Base-by-base conservation (phyloP, 2,888 invertebrate genomes). In the Aphidius colemani region DNA sequence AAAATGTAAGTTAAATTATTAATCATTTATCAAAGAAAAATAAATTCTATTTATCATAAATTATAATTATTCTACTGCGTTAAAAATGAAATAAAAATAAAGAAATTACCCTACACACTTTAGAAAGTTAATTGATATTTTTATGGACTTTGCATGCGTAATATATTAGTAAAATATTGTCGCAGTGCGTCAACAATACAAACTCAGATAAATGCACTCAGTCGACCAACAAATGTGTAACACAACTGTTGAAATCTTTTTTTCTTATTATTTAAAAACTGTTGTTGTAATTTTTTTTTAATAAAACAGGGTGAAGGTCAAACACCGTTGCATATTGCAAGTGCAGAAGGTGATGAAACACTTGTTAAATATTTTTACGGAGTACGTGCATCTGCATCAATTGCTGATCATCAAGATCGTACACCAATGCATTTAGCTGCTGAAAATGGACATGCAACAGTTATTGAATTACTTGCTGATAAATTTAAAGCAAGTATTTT, bases 371-470 rank as follows among this genome's bases (percentile, higher is more conserved):
- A 96, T 83, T 94, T 99, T 82, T 96, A 96, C 81, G 92, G 94
- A 57, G 93, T 95, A 62, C 89, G 96, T 73, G 98, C 98, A 10
- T 95, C 96, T 72, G 96, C 98, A 6, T 93, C 95, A 72, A 91
- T 98, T 73, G 89, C 93, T 63, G 98, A 99, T 83, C 94, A 95
- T 82, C 95, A 96, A 86, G 98, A 99, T 84, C 90, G 98, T 55
- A 97, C 97, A 2, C 96, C 98, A 0, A 93, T 98, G 88, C 98
- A 98, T 83, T 85, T 98, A 76, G 99, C 99, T 10, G 98, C 98
- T 0, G 98, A 98, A 84, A 92, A 95, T 76, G 99, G 99, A 0
- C 96, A 98, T 81, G 98, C 98, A 2, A 89, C 90, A 61, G 91
- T 98, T 75, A 98, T 99, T 66, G 98, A 99, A 82, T 87, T 97